Evolutionary conservation across 2,113 vertebrate species (phyloP), one percentile per base, ranked within the genome.

Genomic region (Prunella himalayana): DNA sequence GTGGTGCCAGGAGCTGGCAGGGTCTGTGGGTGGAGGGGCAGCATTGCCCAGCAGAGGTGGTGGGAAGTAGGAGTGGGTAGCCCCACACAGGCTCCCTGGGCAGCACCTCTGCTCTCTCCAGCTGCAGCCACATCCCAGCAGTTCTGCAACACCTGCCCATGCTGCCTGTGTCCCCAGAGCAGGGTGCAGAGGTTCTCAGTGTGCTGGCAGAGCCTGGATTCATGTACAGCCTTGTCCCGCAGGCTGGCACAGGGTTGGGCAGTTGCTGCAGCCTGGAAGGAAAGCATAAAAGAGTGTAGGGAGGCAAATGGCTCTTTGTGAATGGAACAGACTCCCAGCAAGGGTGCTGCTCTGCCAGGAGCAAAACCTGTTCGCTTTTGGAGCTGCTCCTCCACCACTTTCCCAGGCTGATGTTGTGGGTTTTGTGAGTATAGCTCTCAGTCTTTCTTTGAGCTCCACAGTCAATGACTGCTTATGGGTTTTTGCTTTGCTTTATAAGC

Each of bases 271-370:
- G 51, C 65, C 37, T 65, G 44, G 23, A 88, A 70, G 39, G 57
- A 85, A 59, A 54, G 33, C 0, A 0, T 33, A 5, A 23, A 56
- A 49, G 28, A 23, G n/a, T 1, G 0, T 4, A 47, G 25, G 0
- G n/a, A 80, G 33, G 49, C 54, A 73, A 69, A 72, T 15, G 73
- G 14, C 39, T 88, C 37, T 47, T 12, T 60, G 31, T 39, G 9
- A 72, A 17, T 41, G 57, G 28, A 61, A 31, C 19, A 15, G 53
- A 35, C 35, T 73, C 69, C 33, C 54, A 39, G 1, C n/a, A 23
- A n/a, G n/a, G 56, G 56, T 1, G 0, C 35, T 60, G 57, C 39
- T 86, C 60, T 76, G 39, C 22, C 60, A 28, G 86, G 39, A 93
- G 56, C 76, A 75, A 41, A 77, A 20, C 5, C 1, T 51, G 39